Base-by-base conservation (phyloP, 2,113 vertebrate species). In the Cyrtonyx montezumae region DNA sequence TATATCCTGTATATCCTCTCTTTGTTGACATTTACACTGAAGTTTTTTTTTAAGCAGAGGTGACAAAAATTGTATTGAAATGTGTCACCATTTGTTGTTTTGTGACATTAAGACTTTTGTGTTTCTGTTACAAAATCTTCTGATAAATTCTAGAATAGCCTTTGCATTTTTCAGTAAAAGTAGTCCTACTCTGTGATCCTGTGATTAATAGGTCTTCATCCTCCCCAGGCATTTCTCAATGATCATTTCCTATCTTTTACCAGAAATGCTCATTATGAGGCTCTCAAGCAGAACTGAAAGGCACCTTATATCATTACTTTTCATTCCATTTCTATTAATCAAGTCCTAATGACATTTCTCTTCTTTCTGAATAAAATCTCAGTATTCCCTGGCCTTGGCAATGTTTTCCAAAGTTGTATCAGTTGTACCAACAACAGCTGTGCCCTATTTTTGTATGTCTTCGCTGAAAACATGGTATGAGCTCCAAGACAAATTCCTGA, bases 181-280 rank as follows among this genome's bases (percentile, higher is more conserved):
- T 89, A 85, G 43, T 89, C 58, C 88, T 76, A 28, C 40, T 40
- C 40, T 56, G 0, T 82, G 36, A 53, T 77, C 8, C 9, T 80
- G 87, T 74, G 84, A 51, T 93, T 90, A 62, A 74, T 84, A 51
- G 45, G 11, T 85, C 49, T 91, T 85, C 75, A 49, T 83, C 82
- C 49, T 90, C 49, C 63, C 12, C 32, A 30, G 65, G 77, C 59
- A 79, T 93, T 94, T 79, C 71, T 83, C 28, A 63, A 40, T 90
- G 63, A 42, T 95, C 49, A 85, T 87, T 93, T 87, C 49, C 55
- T 61, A 42, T 28, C 59, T 91, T 91, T 62, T 74, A 79, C 28
- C 55, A 88, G 84, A 85, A 77, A 90, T 74, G 25, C 59, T 90
- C 66, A 46, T 66, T 93, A 37, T 20, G 28, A 32, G 34, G 26